phyloP scores from a whole-genome alignment of 2,888 invertebrate species.

The Drosophila glabriapex region DNA sequence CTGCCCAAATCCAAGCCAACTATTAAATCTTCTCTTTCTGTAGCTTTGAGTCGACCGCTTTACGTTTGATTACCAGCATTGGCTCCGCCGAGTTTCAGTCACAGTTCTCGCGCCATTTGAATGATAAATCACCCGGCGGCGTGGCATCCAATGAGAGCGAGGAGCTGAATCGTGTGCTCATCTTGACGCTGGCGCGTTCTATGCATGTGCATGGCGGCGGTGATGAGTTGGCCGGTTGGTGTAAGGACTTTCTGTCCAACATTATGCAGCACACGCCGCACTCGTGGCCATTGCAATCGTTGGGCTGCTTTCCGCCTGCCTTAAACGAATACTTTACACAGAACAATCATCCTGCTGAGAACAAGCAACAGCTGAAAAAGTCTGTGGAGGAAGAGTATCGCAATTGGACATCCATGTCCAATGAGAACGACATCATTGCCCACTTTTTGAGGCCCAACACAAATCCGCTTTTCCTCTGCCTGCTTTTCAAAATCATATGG shows the following conservation, averaged over 20 bases:
- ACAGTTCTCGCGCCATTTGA: slow-evolving; percentile 95
- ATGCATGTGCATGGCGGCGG: slow-evolving; percentile 95
- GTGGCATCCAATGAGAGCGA: slow-evolving; percentile 97
- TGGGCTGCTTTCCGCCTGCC: slow-evolving; percentile 95
- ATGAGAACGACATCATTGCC: slow-evolving; percentile 97
- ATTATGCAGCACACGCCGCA: slow-evolving; percentile 98
- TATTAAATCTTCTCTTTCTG: neutral
- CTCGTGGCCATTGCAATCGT: slow-evolving; percentile 96
- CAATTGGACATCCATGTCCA: slow-evolving; percentile 98
- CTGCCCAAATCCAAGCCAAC: accelerated
- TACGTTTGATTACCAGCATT: slow-evolving; percentile 93
- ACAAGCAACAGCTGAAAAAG: slow-evolving; percentile 95
- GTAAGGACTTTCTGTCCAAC: slow-evolving; percentile 94
- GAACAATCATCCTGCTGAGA: slow-evolving; percentile 93
- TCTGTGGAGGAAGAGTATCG: slow-evolving; percentile 98
- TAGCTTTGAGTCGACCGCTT: slow-evolving; percentile 94
- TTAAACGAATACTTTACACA: slow-evolving; percentile 95
- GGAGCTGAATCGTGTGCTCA: slow-evolving; percentile 96
- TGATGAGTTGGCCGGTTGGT: slow-evolving; percentile 89
- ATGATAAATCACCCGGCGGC: slow-evolving; percentile 90
- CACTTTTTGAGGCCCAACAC: slow-evolving; percentile 98
- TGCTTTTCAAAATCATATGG: slow-evolving; percentile 97
- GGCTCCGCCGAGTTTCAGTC: slow-evolving; percentile 98
- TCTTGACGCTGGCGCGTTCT: slow-evolving; percentile 95
- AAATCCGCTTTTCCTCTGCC: slow-evolving; percentile 95